These are phyloP conservation scores for Sturnira hondurensis DNA, from an alignment of 2,113 vertebrate genomes.

Conservation along the genomic window DNA sequence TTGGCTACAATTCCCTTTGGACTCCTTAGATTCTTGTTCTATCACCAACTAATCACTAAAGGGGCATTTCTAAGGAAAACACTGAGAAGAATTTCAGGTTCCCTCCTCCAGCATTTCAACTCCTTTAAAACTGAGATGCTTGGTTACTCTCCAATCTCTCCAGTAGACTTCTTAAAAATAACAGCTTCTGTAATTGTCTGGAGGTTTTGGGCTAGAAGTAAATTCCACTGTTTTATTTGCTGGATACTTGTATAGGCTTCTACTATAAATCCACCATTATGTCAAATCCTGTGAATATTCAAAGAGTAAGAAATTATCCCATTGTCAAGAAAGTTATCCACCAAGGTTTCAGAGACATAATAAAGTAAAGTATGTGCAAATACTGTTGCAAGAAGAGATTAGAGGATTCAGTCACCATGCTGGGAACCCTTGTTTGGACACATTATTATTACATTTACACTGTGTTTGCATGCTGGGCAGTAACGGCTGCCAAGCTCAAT, in stretches of 20 bases:
- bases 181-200: neutral
- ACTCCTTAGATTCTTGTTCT: neutral
- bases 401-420: neutral
- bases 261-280: neutral
- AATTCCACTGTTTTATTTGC: neutral
- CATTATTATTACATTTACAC: neutral
- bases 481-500: neutral
- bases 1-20: neutral
- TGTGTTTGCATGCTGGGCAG: neutral
- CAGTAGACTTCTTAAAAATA: neutral
- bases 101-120: neutral
- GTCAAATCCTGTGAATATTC: neutral
- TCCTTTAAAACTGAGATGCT: neutral
- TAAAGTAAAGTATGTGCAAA: neutral
- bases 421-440: neutral
- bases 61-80: neutral
- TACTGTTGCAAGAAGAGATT: neutral
- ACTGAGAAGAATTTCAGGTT: neutral
- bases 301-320: neutral
- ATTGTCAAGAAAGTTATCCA: neutral
- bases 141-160: neutral
- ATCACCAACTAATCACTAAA: neutral
- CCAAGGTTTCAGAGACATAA: neutral
- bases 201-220: neutral
- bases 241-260: neutral